These are phyloP conservation scores for Pristionchus mayeri DNA, from an alignment of 2,888 invertebrate species.

Conservation along the genomic window DNA sequence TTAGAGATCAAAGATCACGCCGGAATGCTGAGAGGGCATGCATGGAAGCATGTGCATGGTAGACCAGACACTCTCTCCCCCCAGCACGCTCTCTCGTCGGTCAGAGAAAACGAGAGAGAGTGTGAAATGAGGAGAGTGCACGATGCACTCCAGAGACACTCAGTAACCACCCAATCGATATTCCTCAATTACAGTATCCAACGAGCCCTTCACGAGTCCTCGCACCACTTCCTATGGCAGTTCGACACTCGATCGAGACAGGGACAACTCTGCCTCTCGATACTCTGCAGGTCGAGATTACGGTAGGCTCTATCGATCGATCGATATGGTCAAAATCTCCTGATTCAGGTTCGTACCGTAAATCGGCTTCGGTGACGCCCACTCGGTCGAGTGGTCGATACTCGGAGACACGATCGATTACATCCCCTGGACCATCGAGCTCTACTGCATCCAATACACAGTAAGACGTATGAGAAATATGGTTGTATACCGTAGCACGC, in stretches of 20 bases:
- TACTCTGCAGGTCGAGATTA: slow-evolving; percentile 8
- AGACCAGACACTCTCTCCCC: not conserved
- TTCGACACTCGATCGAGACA: not conserved
- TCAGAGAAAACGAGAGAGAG: not conserved
- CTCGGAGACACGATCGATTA: slow-evolving; percentile 25
- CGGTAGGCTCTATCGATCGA: not conserved
- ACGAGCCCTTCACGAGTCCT: slow-evolving; percentile 21
- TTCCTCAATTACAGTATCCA: not conserved
- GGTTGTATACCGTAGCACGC: not conserved
- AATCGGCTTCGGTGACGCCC: slow-evolving; percentile 44
- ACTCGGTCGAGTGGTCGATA: slow-evolving; percentile 1
- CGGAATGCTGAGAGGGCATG: not conserved
- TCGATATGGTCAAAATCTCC: not conserved
- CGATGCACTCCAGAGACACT: not conserved
- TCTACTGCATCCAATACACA: not conserved
- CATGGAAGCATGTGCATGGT: not conserved
- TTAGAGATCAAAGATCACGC: not conserved
- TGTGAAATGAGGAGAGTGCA: not conserved
- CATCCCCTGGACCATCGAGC: slow-evolving; percentile 7
- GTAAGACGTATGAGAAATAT: not conserved
- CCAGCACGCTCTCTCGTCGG: not conserved
- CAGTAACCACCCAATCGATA: not conserved
- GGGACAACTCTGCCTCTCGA: not conserved
- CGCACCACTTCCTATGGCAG: not conserved
- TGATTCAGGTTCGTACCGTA: slow-evolving; percentile 38